Conservation (phyloP, 1,140 invertebrate species). For the Babylonia areolata region DNA sequence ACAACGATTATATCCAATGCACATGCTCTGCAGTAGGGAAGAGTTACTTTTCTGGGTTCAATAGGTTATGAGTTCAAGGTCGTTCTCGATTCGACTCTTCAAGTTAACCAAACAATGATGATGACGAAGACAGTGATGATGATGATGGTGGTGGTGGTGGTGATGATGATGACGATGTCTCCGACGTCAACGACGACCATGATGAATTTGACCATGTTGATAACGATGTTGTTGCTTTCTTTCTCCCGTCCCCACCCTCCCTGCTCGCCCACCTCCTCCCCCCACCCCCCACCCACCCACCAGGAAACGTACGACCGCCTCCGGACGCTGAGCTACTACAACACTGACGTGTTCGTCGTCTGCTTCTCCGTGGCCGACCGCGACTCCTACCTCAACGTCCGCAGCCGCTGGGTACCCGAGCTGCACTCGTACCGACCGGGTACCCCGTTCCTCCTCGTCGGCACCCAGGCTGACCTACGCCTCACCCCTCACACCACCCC, state of each 20-base stretch:
- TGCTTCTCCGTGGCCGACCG: slow-evolving; percentile 99
- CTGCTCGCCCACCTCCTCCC: no score
- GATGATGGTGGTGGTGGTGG: not conserved
- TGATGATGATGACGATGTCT: no score
- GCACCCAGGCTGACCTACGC: slow-evolving; percentile 75
- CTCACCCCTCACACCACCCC: slow-evolving; percentile 70
- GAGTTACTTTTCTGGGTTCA: no score
- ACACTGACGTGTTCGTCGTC: slow-evolving; percentile 99
- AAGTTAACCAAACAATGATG: no score
- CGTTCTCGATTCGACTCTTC: no score
- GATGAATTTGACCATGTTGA: no score
- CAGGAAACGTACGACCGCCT: slow-evolving; percentile 95
- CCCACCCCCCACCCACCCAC: not conserved
- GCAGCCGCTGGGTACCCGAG: slow-evolving; percentile 86
- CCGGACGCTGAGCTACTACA: slow-evolving; percentile 95
- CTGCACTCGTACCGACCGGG: slow-evolving; percentile 83
- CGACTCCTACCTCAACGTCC: slow-evolving; percentile 98
- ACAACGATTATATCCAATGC: no score
- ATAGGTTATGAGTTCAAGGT: no score
- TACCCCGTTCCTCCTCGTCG: slow-evolving; percentile 90
- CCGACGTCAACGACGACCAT: no score
- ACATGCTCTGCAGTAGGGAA: no score
- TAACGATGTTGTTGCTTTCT: no score
- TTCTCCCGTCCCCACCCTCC: no score
- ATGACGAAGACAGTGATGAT: not conserved